These are phyloP conservation scores for Macaria notata DNA, from an alignment of 2,888 invertebrate species.

Conservation along the genomic window DNA sequence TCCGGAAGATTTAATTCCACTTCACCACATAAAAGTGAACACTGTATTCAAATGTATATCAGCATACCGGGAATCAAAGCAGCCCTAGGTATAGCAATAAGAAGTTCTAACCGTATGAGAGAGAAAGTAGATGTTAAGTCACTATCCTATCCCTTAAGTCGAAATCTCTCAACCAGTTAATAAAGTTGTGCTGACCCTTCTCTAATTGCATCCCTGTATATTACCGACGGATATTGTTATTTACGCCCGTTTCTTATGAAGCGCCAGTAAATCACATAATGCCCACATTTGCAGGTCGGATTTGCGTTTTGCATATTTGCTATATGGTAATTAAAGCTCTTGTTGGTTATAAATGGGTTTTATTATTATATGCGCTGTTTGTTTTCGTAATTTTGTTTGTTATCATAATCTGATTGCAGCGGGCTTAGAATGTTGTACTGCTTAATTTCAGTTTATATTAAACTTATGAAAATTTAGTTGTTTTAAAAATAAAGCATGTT, in stretches of 20 bases:
- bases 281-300: conserved; percentile 45
- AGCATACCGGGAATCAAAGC: no score
- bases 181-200: background rate
- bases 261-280: conserved; percentile 57
- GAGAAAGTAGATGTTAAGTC: no score
- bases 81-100: no score
- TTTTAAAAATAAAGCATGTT: no score
- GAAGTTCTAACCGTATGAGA: no score
- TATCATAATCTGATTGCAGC: background rate
- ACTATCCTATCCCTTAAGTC: no score
- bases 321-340: conserved; percentile 47
- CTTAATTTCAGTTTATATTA: no score
- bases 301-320: conserved; percentile 56
- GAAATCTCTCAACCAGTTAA: background rate
- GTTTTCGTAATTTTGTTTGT: conserved; percentile 21
- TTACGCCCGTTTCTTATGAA: conserved; percentile 64
- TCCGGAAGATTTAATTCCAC: no score
- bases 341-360: conserved; percentile 26
- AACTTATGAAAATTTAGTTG: no score
- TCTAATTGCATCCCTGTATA: background rate
- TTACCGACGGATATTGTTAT: conserved; percentile 50
- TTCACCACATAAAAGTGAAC: no score
- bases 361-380: conserved; percentile 21
- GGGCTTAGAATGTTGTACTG: no score
- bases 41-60: no score